phyloP scores from a whole-genome alignment of 2,888 invertebrate genomes.

The Sisyra terminalis region DNA sequence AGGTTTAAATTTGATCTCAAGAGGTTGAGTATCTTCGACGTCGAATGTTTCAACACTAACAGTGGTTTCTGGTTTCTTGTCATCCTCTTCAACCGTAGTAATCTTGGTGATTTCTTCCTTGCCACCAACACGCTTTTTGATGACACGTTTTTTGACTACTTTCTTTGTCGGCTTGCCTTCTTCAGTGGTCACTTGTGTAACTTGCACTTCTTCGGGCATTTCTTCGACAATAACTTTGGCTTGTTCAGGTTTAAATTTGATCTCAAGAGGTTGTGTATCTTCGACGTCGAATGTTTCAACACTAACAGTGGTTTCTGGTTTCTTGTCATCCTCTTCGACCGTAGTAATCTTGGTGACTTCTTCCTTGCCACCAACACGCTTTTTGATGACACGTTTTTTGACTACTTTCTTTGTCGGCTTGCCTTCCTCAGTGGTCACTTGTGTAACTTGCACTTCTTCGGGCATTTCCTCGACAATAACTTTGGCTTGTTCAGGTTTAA shows the following conservation, averaged over 20 bases:
- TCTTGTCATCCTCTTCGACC: conserved; percentile 27
- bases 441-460: conserved; percentile 17
- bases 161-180: conserved; percentile 25
- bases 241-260: not conserved
- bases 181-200: conserved; percentile 18
- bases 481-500: conserved; percentile 10
- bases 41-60: conserved; percentile 20
- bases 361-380: conserved; percentile 18
- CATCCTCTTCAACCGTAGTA: conserved; percentile 22
- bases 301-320: conserved; percentile 24
- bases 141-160: conserved; percentile 17
- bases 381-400: conserved; percentile 15
- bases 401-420: conserved; percentile 18
- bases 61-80: conserved; percentile 26
- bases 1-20: conserved; percentile 13
- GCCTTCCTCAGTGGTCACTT: conserved; percentile 16
- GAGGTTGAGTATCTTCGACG: conserved; percentile 11
- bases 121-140: conserved; percentile 21
- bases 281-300: conserved; percentile 13
- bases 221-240: conserved; percentile 11
- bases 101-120: conserved; percentile 26
- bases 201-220: conserved; percentile 14
- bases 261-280: conserved; percentile 7
- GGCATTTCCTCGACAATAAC: conserved; percentile 14
- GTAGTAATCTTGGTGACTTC: conserved; percentile 29